A percentile compares a stretch with the other conserved stretches of the same genome.
These are phyloP conservation scores for Anhinga anhinga DNA, from an alignment of 2,113 vertebrate genomes.

Conservation along the genomic window DNA sequence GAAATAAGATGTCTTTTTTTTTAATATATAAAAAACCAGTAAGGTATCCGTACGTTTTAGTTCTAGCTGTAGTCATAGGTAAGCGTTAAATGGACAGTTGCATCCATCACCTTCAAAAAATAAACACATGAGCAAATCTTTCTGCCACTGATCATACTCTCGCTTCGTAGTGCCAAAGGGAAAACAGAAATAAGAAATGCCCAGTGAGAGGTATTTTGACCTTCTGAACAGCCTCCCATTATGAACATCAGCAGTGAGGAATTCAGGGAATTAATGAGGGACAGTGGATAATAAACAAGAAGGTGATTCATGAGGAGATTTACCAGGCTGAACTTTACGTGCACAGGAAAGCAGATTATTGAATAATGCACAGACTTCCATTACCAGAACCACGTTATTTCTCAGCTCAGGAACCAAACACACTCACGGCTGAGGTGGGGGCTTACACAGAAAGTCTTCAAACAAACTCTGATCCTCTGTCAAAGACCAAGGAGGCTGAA, in stretches of 20 bases:
- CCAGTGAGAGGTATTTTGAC: not conserved
- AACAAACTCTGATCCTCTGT: not conserved
- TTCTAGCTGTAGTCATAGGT: not conserved
- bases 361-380: not conserved
- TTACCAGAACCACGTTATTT: not conserved
- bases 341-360: not conserved
- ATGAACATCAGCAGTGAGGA: not conserved
- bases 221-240: not conserved
- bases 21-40: not conserved
- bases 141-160: not conserved
- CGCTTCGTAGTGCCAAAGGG: not conserved
- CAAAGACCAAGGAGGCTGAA: not conserved
- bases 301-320: conserved; percentile 43
- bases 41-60: not conserved
- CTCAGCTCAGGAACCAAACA: not conserved
- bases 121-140: not conserved
- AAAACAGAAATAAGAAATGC: not conserved
- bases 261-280: conserved; percentile 19
- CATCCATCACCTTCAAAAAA: not conserved
- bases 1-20: not conserved
- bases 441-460: not conserved
- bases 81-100: not conserved
- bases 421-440: not conserved
- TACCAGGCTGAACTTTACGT: not conserved
- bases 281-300: conserved; percentile 29